Base-by-base conservation (phyloP, 2,797 vertebrate species). In the Australoheros facetus region DNA sequence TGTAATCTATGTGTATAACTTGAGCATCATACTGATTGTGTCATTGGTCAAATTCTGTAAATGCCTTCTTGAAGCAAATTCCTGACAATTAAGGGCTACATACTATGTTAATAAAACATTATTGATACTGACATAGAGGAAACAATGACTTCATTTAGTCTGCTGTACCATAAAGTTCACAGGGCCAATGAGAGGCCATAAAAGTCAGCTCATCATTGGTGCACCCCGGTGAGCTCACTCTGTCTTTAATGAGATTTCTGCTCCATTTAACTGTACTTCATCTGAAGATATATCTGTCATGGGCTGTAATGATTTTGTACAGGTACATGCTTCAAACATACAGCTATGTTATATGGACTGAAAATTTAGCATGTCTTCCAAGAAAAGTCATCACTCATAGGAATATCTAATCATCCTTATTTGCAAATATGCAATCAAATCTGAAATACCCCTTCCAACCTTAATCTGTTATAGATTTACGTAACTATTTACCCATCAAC, bases 211-310 rank as follows among this genome's bases (percentile, higher is more conserved):
- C 70, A 84, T 87, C 84, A 83, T 92, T 86, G 87, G 87, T 91
- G 80, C 87, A 82, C 73, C 48, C 86, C 54, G 17, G 82, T 91
- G 86, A 70, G 39, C 88, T 87, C 79, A 75, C 58, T 74, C 72
- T 75, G 66, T 69, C 66, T 71, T 75, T 92, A 91, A 93, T 91
- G 83, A 87, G 89, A 85, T 94, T 93, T 94, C 88, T 89, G 90
- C 88, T 93, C 91, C 75, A 83, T 84, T 91, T 85, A 77, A 88
- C 84, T 87, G 91, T 56, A 91, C 19, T 75, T 60, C 19, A 62
- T 81, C 70, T 84, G 16, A 84, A 81, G 54, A 30, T 16, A 1
- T 60, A 59, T 84, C 85, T 79, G 59, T 87, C 85, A 86, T 64
- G 45, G 54, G 58, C 53, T 71, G 7, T 74, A 82, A 83, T 85